Evolutionary conservation across 92 coral and sea anemone genomes (phyloP), one percentile per base, ranked within the genome.

Genomic region (Nematostella vectensis): DNA sequence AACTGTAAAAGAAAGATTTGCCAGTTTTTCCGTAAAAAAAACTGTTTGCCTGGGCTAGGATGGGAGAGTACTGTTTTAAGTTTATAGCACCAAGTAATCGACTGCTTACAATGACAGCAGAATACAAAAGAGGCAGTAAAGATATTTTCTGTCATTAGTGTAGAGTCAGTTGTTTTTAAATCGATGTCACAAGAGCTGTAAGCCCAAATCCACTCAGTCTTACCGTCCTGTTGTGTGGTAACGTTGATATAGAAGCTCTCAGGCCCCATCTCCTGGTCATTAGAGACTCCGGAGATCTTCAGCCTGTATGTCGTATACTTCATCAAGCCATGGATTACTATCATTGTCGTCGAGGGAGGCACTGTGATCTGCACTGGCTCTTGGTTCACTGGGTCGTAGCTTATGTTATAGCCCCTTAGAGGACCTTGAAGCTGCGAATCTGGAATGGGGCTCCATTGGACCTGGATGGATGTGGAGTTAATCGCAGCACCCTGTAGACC

Each of bases 401-500:
- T 6, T 6, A 45, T 17, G 4, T 26, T 17, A 50, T 81, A 81
- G 18, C 71, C 72, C 13, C 15, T 15, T 16, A 81, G 21, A 3
- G 55, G 57, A 36, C 85, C 89, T 44, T 54, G 49, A 26, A 55
- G 60, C 30, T 65, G 48, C 26, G 29, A 39, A 1, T 65, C 62
- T 37, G 61, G 69, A 27, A 82, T 62, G 25, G 74, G 68, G 3
- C 59, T 68, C 96, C 96, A 87, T 3, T 47, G 29, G 31, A 87
- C 81, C 16, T 21, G 60, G 49, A 87, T 54, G 30, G 82, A 72
- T 39, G 77, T 65, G 19, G 91, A 87, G 17, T 77, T 77, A 11
- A 72, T 69, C 59, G 72, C 73, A 56, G 37, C 54, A 3, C 74
- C 81, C 12, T 65, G 31, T 17, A 81, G 57, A 29, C 69, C 68